Percentiles rank a stretch among this genome's conserved stretches.
These are phyloP conservation scores for Drosophila bipectinata DNA, from an alignment of 1,140 invertebrate genomes.

Conservation along the genomic window DNA sequence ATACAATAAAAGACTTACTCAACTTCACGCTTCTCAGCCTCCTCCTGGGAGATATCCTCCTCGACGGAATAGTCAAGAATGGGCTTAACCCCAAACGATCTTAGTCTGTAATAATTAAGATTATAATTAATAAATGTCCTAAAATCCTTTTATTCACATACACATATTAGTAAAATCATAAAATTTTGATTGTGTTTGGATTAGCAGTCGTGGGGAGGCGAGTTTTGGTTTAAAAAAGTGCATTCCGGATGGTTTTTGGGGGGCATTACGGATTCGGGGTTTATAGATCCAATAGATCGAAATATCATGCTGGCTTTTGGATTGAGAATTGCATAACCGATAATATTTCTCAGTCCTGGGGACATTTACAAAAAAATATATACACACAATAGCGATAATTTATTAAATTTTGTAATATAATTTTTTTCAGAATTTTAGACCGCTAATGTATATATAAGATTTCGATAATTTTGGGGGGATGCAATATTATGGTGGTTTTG, in stretches of 20 bases:
- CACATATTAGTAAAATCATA: constrained; percentile 22
- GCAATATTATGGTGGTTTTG: constrained; percentile 7
- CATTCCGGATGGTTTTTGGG: constrained; percentile 1
- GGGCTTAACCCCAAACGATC: constrained; percentile 98
- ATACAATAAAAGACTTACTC: constrained; percentile 87
- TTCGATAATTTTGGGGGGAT: constrained; percentile 11
- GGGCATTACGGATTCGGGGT: background rate
- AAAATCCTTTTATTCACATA: background rate
- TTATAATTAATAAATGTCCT: background rate
- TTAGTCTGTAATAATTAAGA: constrained; percentile 86
- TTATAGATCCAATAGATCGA: background rate
- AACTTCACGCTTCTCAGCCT: constrained; percentile 95
- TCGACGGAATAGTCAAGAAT: constrained; percentile 99
- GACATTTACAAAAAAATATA: background rate
- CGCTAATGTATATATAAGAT: constrained; percentile 1
- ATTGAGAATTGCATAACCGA: background rate
- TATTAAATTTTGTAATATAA: background rate
- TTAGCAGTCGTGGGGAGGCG: constrained; percentile 9
- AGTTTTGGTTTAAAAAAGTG: background rate
- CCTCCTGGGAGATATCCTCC: constrained; percentile 96
- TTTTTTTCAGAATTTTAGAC: background rate
- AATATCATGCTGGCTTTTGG: background rate
- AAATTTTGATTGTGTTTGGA: constrained; percentile 31
- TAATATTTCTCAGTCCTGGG: background rate
- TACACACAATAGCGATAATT: background rate